Base-by-base conservation (phyloP, 2,113 vertebrate genomes). In the Rhea americana region DNA sequence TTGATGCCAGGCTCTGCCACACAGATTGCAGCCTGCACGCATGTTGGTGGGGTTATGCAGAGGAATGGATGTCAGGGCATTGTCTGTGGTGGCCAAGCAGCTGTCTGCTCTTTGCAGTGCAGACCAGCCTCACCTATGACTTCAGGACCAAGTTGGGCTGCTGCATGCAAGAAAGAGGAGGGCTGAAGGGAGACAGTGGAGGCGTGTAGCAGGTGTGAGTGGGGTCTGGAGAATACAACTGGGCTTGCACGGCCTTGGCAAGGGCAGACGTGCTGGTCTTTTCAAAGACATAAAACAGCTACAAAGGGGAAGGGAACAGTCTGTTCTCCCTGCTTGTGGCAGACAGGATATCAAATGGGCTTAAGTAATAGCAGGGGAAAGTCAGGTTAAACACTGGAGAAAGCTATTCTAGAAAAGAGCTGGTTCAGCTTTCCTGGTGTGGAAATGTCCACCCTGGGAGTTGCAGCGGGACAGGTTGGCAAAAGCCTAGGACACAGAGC, bases 11-110 rank as follows among this genome's bases (percentile, higher is more conserved):
- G 47, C 61, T 68, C 35, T 18, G 72, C 50, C 5, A 1, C 22
- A 35, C 0, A 1, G 32, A 32, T 26, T 53, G 51, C 51, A 47
- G 17, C 37, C 32, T 24, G 3, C 0, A 0, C 0, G 0, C 0
- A 1, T n/a, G 48, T 10, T 11, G 12, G 37, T 15, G 62, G 32
- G 37, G 62, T 35, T 85, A 85, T 3, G 1, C 0, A 0, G 2
- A 0, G 1, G 80, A 75, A 58, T 0, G 0, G 45, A 7, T 37
- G 68, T 83, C 94, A 83, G 59, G 35, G 22, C 1, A 0, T 73
- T 77, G 72, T 65, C 53, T 0, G 4, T 0, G 3, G 50, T 90
- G 80, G n/a, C 58, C 0, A 58, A 32, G 28, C 28, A 16, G 18
- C 55, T 9, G 28, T 18, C 17, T 9, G 28, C 55, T 56, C 55